phyloP scores from a whole-genome alignment of 2,113 vertebrate genomes.

The Gymnorhina tibicen region DNA sequence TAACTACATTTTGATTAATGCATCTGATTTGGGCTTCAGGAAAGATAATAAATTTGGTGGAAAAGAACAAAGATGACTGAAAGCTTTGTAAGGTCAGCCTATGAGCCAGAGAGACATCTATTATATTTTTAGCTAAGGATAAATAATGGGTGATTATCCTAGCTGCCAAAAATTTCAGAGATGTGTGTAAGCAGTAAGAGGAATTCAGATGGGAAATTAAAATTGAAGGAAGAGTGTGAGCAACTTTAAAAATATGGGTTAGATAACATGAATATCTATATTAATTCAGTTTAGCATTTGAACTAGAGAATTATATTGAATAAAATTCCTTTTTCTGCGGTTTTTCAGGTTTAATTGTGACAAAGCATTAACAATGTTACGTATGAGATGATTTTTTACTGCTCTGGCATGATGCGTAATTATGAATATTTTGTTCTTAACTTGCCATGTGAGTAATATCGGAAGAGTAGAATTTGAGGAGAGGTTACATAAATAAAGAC shows the following conservation, averaged over 20 bases:
- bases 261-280: neutral
- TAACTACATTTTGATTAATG: neutral
- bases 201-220: neutral
- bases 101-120: neutral
- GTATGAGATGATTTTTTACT: neutral
- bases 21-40: neutral
- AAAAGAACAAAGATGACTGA: neutral
- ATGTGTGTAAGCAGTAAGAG: neutral
- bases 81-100: neutral
- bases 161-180: neutral
- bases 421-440: neutral
- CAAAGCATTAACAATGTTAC: neutral
- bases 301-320: neutral
- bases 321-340: neutral
- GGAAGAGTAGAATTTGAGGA: neutral
- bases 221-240: neutral
- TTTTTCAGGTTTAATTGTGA: neutral
- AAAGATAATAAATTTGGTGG: neutral
- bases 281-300: neutral
- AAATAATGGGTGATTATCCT: conserved; percentile 1
- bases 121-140: neutral
- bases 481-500: neutral
- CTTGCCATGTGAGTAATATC: neutral
- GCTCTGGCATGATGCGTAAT: neutral
- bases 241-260: neutral